Conservation (phyloP, 2,113 vertebrate species). For the Notothenia rossii region DNA sequence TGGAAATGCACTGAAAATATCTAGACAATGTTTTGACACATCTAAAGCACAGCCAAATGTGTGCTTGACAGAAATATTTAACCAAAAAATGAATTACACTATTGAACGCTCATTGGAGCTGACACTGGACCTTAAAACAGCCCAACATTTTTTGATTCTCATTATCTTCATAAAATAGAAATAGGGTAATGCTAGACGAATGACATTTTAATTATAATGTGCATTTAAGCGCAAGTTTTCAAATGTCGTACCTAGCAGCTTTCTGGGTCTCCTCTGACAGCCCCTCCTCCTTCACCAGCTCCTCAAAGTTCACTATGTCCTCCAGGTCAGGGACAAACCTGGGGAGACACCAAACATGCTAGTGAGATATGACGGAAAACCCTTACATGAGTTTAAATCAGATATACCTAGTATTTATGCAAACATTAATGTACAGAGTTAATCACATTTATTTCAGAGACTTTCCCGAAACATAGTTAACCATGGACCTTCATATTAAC, state of each 20-base stretch:
- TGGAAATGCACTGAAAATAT: not conserved
- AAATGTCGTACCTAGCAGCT: slow-evolving; percentile 89
- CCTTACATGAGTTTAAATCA: not conserved
- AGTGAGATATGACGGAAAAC: not conserved
- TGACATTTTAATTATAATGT: not conserved
- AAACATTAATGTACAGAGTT: not conserved
- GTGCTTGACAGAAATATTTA: not conserved
- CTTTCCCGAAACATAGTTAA: not conserved
- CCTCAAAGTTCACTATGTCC: slow-evolving; percentile 99
- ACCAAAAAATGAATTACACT: not conserved
- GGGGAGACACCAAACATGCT: slow-evolving; percentile 7
- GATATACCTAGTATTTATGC: not conserved
- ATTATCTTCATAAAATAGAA: too few species aligned
- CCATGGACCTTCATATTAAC: not conserved
- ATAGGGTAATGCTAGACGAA: too few species aligned
- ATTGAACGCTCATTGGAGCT: not conserved
- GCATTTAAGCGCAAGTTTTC: not conserved
- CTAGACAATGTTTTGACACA: fast-evolving
- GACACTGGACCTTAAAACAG: not conserved
- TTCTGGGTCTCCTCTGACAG: slow-evolving; percentile 94
- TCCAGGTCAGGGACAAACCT: slow-evolving; percentile 99
- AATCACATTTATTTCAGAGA: not conserved
- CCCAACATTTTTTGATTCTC: too few species aligned
- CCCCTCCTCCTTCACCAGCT: slow-evolving; percentile 96
- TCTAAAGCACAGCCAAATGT: not conserved